Evolutionary conservation across 2,797 vertebrate genomes (phyloP).

Genomic region (Salarias fasciatus): DNA sequence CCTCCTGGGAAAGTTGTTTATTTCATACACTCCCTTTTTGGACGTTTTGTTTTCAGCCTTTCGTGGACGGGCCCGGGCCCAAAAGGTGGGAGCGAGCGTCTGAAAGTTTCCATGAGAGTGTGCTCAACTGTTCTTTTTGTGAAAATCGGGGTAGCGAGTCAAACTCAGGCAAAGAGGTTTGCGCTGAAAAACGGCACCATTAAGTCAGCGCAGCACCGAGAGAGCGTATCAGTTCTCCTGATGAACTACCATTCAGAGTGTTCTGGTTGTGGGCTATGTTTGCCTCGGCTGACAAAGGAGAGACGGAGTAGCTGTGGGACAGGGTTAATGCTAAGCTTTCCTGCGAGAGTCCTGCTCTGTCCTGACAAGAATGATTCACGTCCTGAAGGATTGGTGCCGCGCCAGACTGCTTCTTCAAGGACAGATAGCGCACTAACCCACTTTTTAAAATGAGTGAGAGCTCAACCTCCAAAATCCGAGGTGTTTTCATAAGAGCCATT

Average conservation of each 20-base stretch:
- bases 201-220: constrained; percentile 14
- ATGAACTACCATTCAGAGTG: constrained; percentile 47
- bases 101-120: constrained; percentile 49
- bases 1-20: constrained; percentile 60
- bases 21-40: constrained; percentile 59
- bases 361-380: constrained; percentile 67
- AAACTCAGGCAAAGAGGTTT: constrained; percentile 24
- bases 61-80: constrained; percentile 18
- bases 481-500: constrained; percentile 45
- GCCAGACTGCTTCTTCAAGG: constrained; percentile 72
- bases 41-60: constrained; percentile 44
- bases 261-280: constrained; percentile 51
- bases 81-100: constrained; percentile 27
- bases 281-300: constrained; percentile 49
- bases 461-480: constrained; percentile 46
- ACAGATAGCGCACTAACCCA: constrained; percentile 62
- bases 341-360: constrained; percentile 56
- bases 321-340: constrained; percentile 62
- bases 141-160: not conserved
- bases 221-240: constrained; percentile 35
- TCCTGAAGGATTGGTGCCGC: constrained; percentile 67
- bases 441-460: constrained; percentile 58
- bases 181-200: constrained; percentile 29
- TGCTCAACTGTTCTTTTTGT: constrained; percentile 18
- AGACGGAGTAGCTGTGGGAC: constrained; percentile 61